Evolutionary conservation across 2,797 vertebrate species (phyloP).

Genomic region (Mycteria americana): DNA sequence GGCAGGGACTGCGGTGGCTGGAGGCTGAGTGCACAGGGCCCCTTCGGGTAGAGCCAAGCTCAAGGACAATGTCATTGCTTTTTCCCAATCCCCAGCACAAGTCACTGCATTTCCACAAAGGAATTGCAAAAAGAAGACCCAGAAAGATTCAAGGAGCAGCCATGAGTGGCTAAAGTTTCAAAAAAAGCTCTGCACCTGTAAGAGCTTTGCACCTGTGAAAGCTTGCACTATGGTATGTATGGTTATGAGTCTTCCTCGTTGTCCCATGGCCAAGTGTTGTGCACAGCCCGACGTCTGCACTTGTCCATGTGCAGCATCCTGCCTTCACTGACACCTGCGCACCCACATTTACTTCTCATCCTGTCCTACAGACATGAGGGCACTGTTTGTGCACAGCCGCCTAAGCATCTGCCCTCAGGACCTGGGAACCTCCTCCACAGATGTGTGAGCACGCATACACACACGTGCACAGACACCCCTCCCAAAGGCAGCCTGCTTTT

Average conservation of each 20-base stretch:
- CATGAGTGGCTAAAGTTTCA: background rate
- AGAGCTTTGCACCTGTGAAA: background rate
- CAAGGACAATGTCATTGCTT: background rate
- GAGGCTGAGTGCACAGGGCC: background rate
- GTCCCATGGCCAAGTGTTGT: rapidly evolving
- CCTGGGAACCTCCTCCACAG: background rate
- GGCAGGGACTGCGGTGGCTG: rapidly evolving
- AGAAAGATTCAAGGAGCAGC: background rate
- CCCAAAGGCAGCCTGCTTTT: background rate
- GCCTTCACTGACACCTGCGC: background rate
- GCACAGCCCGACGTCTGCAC: background rate
- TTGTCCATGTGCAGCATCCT: background rate
- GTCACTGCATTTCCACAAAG: background rate
- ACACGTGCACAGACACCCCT: background rate
- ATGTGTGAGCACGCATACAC: background rate
- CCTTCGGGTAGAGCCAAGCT: background rate
- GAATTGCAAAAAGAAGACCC: background rate
- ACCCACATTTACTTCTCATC: background rate
- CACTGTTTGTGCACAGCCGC: background rate
- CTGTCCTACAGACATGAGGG: rapidly evolving
- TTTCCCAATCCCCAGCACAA: background rate
- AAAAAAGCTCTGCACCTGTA: background rate
- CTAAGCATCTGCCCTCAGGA: background rate
- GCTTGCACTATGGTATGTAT: background rate
- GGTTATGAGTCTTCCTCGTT: background rate